Base-by-base conservation (phyloP, 2,113 vertebrate species). In the Etheostoma spectabile region DNA sequence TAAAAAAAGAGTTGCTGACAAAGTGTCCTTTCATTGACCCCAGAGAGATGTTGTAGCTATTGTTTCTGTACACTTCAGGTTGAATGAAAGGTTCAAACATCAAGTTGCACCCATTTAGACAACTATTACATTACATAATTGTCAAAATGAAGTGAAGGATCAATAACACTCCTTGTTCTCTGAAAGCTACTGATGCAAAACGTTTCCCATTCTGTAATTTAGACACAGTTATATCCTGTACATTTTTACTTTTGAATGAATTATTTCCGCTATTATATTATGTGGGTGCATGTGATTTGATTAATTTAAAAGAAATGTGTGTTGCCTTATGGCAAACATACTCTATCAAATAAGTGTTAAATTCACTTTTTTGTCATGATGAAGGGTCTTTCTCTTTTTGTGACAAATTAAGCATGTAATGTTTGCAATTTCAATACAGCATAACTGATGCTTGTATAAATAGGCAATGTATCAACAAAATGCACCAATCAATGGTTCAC, bases 71-170 rank as follows among this genome's bases (percentile, higher is more conserved):
- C 74, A 74, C 70, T 80, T 89, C 76, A 86, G 71, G 69, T 67
- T 85, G 77, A 89, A 77, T 69, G 80, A 77, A 79, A 61, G 53
- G 53, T 69, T 63, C 51, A 56, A 77, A 86, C 80, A 88, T 83
- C 79, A 64, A 53, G 77, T 64, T 51, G 73, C 51, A 57, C 45
- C 86, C 87, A 70, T 89, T 92, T 92, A 92, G 91, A 91, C 86
- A 80, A 83, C 91, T 81, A 92, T 93, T 77, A 85, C 87, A 86
- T 91, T 85, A 86, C 93, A 92, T 89, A 89, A 91, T 90, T 90
- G 91, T 93, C 90, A 86, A 87, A 88, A 86, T 73, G 59, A 87
- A 79, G 68, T 38, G 27, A 70, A 24, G 79, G 78, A 92, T 93
- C 90, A 71, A 93, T 90, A 92, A 76, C 53, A 67, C 60, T 71